Base-by-base conservation (phyloP, 2,797 vertebrate species). In the Coilia nasus region DNA sequence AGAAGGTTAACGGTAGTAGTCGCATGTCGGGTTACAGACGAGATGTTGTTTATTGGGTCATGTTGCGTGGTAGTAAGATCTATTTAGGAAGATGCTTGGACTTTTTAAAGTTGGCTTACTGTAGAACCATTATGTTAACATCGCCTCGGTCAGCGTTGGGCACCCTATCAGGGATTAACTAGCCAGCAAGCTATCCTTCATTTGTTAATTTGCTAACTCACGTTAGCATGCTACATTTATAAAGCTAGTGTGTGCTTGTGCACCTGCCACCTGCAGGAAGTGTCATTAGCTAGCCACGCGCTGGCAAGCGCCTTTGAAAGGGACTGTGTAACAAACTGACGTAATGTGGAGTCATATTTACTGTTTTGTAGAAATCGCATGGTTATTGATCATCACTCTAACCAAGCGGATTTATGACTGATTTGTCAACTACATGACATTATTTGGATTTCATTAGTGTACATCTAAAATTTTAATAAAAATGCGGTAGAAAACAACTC, bases 201-300 rank as follows among this genome's bases (percentile, higher is more conserved):
- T 21, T 41, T 7, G 71, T 21, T n/a, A 41, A 78, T 44, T 41
- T 44, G 35, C 71, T 78, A 78, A 31, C 71, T 78, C 15, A 78
- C 71, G 71, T 59, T 31, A 44, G 15, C 60, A 64, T 64, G 60
- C 60, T 64, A 64, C 17, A 41, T 44, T 44, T 31, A 7, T 21
- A 78, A 78, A 17, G 71, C 71, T 78, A 15, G 64, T 17, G 25
- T 14, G 71, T 78, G 35, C 35, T 21, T 78, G 71, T 78, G 71
- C 71, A 78, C 71, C 71, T 78, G 71, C 35, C 71, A 78, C 71
- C 71, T 78, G 71, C 35, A 78, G 41, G 67, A 71, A 71, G 35
- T 78, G 71, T 78, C 71, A 78, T 21, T 19, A 41, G 71, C 67
- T 78, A 31, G 17, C 71, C 35, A 78, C 35, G 71, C 35, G 35